Base-by-base conservation (phyloP, 2,797 vertebrate species). In the Glyptemys insculpta region DNA sequence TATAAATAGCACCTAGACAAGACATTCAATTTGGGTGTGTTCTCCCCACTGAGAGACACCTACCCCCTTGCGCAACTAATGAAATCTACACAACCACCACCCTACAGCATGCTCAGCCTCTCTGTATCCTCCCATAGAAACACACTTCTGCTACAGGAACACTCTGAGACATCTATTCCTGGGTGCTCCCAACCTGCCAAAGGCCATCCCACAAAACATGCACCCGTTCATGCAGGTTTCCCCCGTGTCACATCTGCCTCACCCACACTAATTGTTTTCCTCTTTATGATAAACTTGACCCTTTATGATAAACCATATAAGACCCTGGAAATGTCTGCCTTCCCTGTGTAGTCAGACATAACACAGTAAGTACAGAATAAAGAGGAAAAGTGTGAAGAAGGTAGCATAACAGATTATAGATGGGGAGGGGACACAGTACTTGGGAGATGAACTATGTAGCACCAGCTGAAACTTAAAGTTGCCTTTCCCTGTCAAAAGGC, bases 231-330 rank as follows among this genome's bases (percentile, higher is more conserved):
- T 1, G 4, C 29, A 41, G 1, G 19, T 12, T 47, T 78, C 59
- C 78, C 12, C 3, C 0, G 19, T 0, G 44, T 52, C 72, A 34
- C 6, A 0, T 25, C 25, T 44, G 9, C 59, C 52, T 49, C 25
- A 4, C 27, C 3, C 4, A 1, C 0, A 2, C 12, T 1, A 49
- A 29, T 8, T 2, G 34, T 41, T 54, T 16, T 34, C 47, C 37
- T 74, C 54, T 31, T 72, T 2, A 10, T 1, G 0, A 10, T 6
- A 25, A 80, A n/a, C 0, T 0, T 9, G 18, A 94, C 78, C 37
- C 41, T 44, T 10, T n/a, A n/a, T n/a, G n/a, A n/a, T n/a, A n/a
- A n/a, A n/a, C 34, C 14, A 15, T 0, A 0, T 18, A 12, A 72
- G 34, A 41, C 29, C 79, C 44, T 47, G 8, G n/a, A 65, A 16